Percentiles rank a stretch among this genome's conserved stretches.
phyloP scores from a whole-genome alignment of 2,113 vertebrate genomes.

The Lophura nycthemera region DNA sequence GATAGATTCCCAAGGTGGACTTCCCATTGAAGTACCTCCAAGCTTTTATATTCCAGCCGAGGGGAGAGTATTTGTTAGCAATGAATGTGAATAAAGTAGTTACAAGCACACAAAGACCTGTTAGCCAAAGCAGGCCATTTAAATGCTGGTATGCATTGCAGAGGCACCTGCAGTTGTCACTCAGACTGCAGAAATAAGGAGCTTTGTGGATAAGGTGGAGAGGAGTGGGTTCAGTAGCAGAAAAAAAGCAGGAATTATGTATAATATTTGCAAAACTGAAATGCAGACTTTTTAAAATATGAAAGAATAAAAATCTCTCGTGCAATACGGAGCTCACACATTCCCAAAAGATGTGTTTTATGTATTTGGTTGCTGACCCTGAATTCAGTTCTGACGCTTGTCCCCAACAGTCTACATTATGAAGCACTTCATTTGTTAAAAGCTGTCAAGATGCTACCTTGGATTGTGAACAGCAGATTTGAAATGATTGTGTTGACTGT shows the following conservation, averaged over 20 bases:
- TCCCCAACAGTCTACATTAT: not conserved
- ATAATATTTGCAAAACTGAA: slow-evolving; percentile 36
- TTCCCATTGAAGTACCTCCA: not conserved
- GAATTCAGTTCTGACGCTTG: not conserved
- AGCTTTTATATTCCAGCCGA: not conserved
- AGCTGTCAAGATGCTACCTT: slow-evolving; percentile 44
- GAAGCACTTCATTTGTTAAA: slow-evolving; percentile 16
- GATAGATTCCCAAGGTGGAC: not conserved
- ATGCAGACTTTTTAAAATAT: not conserved
- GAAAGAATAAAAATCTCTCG: not conserved
- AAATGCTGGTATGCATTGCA: slow-evolving; percentile 54
- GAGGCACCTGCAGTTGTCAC: not conserved
- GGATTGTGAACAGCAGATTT: not conserved
- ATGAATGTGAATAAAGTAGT: not conserved
- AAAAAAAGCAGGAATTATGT: slow-evolving; percentile 12
- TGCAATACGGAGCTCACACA: not conserved
- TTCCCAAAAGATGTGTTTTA: not conserved
- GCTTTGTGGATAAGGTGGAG: not conserved
- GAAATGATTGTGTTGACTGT: slow-evolving; percentile 40
- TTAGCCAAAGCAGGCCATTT: slow-evolving; percentile 33
- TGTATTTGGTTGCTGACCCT: slow-evolving; percentile 1
- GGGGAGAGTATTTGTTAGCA: slow-evolving; percentile 1
- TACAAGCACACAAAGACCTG: slow-evolving; percentile 23
- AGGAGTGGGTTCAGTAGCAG: not conserved
- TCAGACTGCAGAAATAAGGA: slow-evolving; percentile 26